Evolutionary conservation across 2,113 vertebrate genomes (phyloP).

Genomic region (Emydocephalus ijimae): DNA sequence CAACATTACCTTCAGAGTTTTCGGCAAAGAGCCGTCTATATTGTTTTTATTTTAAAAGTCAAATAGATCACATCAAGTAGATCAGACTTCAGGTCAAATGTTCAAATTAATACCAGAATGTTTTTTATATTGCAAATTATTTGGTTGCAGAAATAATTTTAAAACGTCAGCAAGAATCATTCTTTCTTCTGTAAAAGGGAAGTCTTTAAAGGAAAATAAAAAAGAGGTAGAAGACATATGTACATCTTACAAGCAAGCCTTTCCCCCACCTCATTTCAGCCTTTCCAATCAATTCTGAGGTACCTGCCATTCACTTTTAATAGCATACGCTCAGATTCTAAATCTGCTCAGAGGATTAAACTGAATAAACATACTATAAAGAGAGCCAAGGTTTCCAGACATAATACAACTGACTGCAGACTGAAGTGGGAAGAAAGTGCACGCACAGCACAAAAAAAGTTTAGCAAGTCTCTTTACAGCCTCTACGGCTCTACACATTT

Average conservation of each 20-base stretch:
- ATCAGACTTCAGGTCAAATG: background rate
- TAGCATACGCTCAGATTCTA: background rate
- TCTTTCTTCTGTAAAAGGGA: background rate
- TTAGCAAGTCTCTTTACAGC: background rate
- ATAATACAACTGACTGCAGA: background rate
- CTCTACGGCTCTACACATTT: background rate
- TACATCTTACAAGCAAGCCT: background rate
- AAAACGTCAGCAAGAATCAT: background rate
- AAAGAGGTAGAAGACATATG: background rate
- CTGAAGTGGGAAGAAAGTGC: background rate
- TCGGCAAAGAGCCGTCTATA: background rate
- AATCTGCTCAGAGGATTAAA: background rate
- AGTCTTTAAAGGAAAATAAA: background rate
- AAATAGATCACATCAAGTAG: background rate
- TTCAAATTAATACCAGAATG: background rate
- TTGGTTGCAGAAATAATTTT: background rate
- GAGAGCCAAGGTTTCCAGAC: background rate
- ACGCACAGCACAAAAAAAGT: background rate
- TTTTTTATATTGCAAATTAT: background rate
- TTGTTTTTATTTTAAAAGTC: background rate
- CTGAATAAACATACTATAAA: background rate
- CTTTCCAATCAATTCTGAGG: background rate
- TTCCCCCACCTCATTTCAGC: background rate
- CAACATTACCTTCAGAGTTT: background rate
- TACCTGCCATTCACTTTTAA: background rate